A percentile compares a stretch with the other conserved stretches of the same genome.
Evolutionary conservation across 2,888 invertebrate species (phyloP).

Genomic region (Frankliniella fusca): DNA sequence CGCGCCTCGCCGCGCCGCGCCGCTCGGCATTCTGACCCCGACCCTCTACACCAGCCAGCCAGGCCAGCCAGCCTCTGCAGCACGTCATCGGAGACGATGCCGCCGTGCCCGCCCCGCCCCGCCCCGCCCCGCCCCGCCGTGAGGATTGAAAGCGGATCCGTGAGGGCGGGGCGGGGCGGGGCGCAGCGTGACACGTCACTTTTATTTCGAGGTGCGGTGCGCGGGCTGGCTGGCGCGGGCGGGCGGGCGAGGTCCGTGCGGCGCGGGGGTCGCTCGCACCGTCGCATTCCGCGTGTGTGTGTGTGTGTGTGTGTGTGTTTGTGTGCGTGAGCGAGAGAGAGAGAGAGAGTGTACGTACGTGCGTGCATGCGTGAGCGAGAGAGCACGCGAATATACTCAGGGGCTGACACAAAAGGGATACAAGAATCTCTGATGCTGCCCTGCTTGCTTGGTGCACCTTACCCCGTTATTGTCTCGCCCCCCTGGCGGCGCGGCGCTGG

Average conservation of each 20-base stretch:
- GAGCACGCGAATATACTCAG: no score
- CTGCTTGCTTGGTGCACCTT: no score
- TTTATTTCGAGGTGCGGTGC: neutral
- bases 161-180: neutral
- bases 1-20: neutral
- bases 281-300: neutral
- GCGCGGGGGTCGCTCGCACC: neutral
- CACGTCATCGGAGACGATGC: slow-evolving; percentile 4
- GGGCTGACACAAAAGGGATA: no score
- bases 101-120: neutral
- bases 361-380: neutral
- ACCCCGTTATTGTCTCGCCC: no score
- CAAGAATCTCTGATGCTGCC: no score
- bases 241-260: neutral
- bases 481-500: no score
- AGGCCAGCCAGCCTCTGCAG: neutral
- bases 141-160: neutral
- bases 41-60: neutral
- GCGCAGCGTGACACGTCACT: neutral
- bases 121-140: neutral
- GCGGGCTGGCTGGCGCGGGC: neutral
- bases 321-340: slow-evolving; percentile 30
- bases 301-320: neutral
- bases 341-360: neutral
- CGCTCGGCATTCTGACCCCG: neutral